Percentiles rank a stretch among this genome's conserved stretches.
These are phyloP conservation scores for Myiagra hebetior DNA, from an alignment of 2,113 vertebrate species.

Conservation along the genomic window DNA sequence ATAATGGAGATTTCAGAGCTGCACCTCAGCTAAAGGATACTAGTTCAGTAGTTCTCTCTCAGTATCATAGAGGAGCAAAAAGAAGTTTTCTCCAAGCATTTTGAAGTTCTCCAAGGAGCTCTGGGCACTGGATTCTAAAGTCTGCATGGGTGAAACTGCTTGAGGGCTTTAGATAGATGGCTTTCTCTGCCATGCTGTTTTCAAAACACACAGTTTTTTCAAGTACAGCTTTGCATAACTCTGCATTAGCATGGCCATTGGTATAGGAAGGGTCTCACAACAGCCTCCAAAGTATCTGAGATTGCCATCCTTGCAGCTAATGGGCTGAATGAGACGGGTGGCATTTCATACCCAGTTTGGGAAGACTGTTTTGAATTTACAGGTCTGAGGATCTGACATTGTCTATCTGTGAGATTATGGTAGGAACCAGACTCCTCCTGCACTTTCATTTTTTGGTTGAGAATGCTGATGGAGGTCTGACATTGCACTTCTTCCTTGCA, in stretches of 20 bases:
- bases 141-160: neutral
- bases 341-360: neutral
- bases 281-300: neutral
- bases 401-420: neutral
- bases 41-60: neutral
- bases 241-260: fast-evolving
- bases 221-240: neutral
- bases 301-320: neutral
- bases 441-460: neutral
- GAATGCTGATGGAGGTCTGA: neutral
- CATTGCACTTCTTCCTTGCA: neutral
- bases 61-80: neutral
- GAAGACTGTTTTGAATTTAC: neutral
- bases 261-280: neutral
- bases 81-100: neutral
- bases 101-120: neutral
- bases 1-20: constrained; percentile 29
- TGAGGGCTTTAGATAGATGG: neutral
- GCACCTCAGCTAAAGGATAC: neutral
- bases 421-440: neutral
- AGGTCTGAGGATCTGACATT: neutral
- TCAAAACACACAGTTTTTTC: neutral
- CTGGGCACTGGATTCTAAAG: neutral
- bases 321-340: neutral
- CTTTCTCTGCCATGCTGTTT: neutral